These are phyloP conservation scores for Diplolepis rosae DNA, from an alignment of 2,888 invertebrate genomes.

Conservation along the genomic window DNA sequence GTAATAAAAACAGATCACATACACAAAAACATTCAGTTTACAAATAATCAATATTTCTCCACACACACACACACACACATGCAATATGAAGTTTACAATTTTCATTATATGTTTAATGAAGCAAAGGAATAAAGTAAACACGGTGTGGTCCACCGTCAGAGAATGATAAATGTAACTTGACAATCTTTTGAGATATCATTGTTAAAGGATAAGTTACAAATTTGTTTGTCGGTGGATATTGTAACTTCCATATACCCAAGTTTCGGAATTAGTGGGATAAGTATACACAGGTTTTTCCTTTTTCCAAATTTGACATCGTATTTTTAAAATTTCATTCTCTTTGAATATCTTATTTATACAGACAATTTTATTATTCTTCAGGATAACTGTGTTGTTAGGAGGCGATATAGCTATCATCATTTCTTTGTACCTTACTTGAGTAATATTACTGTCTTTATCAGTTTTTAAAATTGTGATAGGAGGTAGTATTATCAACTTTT, in stretches of 20 bases:
- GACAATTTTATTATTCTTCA: neutral
- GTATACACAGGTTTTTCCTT: slow-evolving; percentile 18
- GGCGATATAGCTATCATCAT: neutral
- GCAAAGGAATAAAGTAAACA: neutral
- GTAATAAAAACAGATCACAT: too few species aligned
- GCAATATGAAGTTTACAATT: too few species aligned
- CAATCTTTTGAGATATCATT: neutral
- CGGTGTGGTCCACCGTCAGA: neutral
- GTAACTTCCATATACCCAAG: slow-evolving; percentile 30
- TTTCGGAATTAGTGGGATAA: slow-evolving; percentile 22
- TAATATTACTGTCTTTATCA: neutral
- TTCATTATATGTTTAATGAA: too few species aligned
- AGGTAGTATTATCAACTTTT: neutral
- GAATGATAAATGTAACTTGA: neutral
- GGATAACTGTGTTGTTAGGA: neutral
- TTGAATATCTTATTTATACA: neutral
- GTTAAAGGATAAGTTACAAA: neutral
- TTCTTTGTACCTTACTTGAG: neutral
- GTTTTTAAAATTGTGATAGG: neutral
- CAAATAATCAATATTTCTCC: too few species aligned
- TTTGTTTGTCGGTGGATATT: neutral
- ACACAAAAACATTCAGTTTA: too few species aligned
- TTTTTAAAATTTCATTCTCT: neutral
- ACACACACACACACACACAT: too few species aligned
- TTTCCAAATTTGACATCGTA: neutral